Evolutionary conservation across 2,888 invertebrate genomes (phyloP), one percentile per base, ranked within the genome.

Genomic region (Acronicta psi): DNA sequence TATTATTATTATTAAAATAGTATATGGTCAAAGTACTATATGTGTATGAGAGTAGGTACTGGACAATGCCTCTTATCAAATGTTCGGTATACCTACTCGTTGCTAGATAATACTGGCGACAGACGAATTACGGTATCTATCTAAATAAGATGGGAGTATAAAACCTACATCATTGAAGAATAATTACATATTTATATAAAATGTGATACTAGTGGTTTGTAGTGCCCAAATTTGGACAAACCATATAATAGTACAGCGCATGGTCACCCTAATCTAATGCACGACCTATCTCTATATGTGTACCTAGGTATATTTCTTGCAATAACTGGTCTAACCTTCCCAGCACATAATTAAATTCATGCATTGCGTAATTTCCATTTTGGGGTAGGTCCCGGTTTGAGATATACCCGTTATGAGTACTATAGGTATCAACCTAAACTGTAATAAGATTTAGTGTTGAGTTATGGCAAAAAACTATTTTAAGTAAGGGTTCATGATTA

Each of bases 241-340:
- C 31, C n/a, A 16, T 6, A 45, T 10, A 36, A 46, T 36, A 41
- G 11, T 23, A 55, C 16, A 36, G 18, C 9, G 20, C 31, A 34
- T 83, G 76, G 87, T 64, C 76, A 85, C 83, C 83, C 83, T 83
- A 83, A 38, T 53, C 31, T 40, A 82, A 80, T 80, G 73, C 80
- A 81, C 80, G 82, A 86, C 83, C 84, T 87, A 85, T 85, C 83
- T 80, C 81, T 80, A 81, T 73, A 73, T 45, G 54, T 75, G 77
- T 4, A 25, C 8, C 3, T 9, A 25, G 3, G 79, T 80, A 81
- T 75, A 84, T 75, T 81, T 79, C 70, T 78, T 73, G 71, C 64
- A 70, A 69, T 70, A 78, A 61, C 71, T 64, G 41, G 66, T 63
- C 66, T 69, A 45, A 54, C 52, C 57, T 64, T 47, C 46, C 59